Evolutionary conservation across 2,797 vertebrate species (phyloP).

Genomic region (Peromyscus nudipes): DNA sequence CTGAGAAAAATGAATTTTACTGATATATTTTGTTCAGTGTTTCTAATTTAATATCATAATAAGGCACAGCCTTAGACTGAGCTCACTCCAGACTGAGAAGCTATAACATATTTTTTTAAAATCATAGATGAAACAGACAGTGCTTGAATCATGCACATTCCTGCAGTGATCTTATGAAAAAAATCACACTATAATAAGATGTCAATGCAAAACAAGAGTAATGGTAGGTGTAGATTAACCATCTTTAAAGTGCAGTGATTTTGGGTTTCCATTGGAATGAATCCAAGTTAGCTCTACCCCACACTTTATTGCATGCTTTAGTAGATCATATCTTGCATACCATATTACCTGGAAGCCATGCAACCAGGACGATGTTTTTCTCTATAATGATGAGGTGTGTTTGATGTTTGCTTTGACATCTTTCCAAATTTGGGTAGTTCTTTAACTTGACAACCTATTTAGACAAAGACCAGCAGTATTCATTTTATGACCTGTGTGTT

Average conservation of each 20-base stretch:
- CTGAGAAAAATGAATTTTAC: conserved; percentile 11
- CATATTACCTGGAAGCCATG: background rate
- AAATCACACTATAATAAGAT: background rate
- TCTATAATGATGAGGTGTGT: background rate
- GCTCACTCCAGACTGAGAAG: background rate
- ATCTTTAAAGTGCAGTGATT: background rate
- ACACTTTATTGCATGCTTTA: background rate
- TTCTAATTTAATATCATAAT: background rate
- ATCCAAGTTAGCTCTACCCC: background rate
- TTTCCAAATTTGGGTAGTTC: background rate
- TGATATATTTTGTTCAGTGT: background rate
- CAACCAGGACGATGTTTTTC: background rate
- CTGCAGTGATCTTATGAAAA: background rate
- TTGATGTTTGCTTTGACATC: conserved; percentile 39
- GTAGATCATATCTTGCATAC: background rate
- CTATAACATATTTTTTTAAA: background rate
- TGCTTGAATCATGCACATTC: background rate
- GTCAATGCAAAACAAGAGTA: background rate
- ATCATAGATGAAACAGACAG: background rate
- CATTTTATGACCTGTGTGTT: background rate
- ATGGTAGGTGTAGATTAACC: background rate
- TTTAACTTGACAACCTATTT: background rate
- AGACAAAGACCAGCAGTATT: conserved; percentile 56
- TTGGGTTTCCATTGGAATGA: background rate
- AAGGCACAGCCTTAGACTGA: background rate